A percentile compares a stretch with the other conserved stretches of the same genome.
These are phyloP conservation scores for Rhynchonycteris naso DNA, from an alignment of 2,797 vertebrate genomes.

Conservation along the genomic window DNA sequence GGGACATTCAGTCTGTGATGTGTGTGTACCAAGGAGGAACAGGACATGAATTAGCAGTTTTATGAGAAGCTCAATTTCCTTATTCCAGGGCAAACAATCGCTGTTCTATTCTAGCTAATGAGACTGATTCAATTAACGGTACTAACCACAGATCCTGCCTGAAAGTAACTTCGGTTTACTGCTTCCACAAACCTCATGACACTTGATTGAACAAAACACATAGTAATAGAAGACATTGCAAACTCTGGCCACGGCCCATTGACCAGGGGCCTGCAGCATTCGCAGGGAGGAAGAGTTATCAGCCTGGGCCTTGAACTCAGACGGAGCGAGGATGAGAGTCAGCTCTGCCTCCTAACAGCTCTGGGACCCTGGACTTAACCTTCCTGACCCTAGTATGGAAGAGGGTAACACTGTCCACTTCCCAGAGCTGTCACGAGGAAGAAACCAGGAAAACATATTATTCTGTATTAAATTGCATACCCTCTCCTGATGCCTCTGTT, in stretches of 20 bases:
- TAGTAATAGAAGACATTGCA: slow-evolving; percentile 63
- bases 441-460: background rate
- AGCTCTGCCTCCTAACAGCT: background rate
- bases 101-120: slow-evolving; percentile 67
- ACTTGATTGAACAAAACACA: slow-evolving; percentile 76
- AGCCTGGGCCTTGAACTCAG: background rate
- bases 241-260: slow-evolving; percentile 67
- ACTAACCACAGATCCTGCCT: slow-evolving; percentile 76
- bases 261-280: slow-evolving; percentile 36
- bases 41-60: slow-evolving; percentile 55
- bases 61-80: slow-evolving; percentile 65
- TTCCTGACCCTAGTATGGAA: accelerated
- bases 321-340: background rate
- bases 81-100: slow-evolving; percentile 55
- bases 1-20: accelerated
- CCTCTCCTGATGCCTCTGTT: accelerated
- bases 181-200: slow-evolving; percentile 74
- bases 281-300: background rate
- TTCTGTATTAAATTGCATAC: accelerated
- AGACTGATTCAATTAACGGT: slow-evolving; percentile 77
- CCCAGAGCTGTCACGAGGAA: background rate
- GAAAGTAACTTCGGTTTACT: slow-evolving; percentile 76
- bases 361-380: background rate
- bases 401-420: accelerated
- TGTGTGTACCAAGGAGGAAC: background rate